Percentiles rank a stretch among this genome's conserved stretches.
These are phyloP conservation scores for Gambusia yucatana DNA, from an alignment of 2,797 vertebrate species.

Conservation along the genomic window DNA sequence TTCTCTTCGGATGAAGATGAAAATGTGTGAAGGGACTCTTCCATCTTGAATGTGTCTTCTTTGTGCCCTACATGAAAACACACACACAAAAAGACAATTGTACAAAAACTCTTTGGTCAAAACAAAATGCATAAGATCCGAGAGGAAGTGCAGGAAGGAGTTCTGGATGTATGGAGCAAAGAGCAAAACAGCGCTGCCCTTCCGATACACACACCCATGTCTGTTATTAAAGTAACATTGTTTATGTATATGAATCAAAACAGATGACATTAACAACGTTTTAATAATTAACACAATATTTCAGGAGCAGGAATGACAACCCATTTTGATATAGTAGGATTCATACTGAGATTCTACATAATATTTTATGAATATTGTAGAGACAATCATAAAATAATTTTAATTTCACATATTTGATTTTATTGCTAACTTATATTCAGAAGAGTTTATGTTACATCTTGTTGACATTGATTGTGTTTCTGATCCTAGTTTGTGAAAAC, in stretches of 20 bases:
- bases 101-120: not conserved
- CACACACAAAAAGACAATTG: slow-evolving; percentile 1
- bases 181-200: not conserved
- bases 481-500: not conserved
- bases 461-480: not conserved
- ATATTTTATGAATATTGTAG: not conserved
- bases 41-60: slow-evolving; percentile 38
- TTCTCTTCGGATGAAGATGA: slow-evolving; percentile 40
- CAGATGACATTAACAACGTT: not conserved
- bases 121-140: not conserved
- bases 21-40: slow-evolving; percentile 40
- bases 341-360: no score
- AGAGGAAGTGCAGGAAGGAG: no score
- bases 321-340: no score
- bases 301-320: not conserved
- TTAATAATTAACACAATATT: not conserved
- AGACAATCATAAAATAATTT: not conserved
- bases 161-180: not conserved
- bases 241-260: not conserved
- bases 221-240: not conserved
- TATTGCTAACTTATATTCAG: not conserved
- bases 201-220: not conserved
- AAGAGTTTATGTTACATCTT: not conserved
- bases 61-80: slow-evolving; percentile 40
- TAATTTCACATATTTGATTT: not conserved